Evolutionary conservation across 2,113 vertebrate species (phyloP), one percentile per base, ranked within the genome.

Genomic region (Crotalus helleri): DNA sequence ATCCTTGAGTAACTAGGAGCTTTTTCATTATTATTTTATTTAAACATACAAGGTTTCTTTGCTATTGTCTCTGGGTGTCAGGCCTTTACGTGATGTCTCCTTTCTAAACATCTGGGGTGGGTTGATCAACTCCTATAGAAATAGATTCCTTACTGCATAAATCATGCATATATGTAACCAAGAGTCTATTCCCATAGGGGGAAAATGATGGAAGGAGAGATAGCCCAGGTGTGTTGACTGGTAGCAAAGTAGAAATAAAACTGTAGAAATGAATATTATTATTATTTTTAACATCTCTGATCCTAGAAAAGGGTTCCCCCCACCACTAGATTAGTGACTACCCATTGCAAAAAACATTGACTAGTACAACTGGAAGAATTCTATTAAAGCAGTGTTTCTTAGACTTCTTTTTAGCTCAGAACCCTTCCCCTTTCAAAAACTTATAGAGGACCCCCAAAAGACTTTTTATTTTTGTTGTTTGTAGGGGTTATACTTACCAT

Each of bases 1-100:
- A 61, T 10, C 59, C 59, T 29, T 61, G 97, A 97, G 97, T 7
- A n/a, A 29, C 26, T 88, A 92, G 93, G 90, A 92, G 5, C 49
- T 2, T 53, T 86, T 87, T 89, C 12, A 1, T 55, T 39, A 54
- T 23, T 12, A 24, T 92, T 89, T 53, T 3, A 39, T 94, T 88
- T 49, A n/a, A 90, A 88, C 49, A 51, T 44, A 39, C 90, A 91
- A 87, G 11, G 5, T 1, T 2, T 92, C 6, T 81, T n/a, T 5
- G 24, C 3, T 3, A 55, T 74, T 90, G 49, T 26, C 91, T 5
- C 44, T 91, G 24, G 64, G 94, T 59, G 29, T 7, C 1, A 6
- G 3, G 64, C 64, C 92, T 61, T 88, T 51, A 57, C 5, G 58
- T 1, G 46, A 53, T 0, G 0, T 12, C 44, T 26, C 49, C 55